Evolutionary conservation across 2,888 invertebrate genomes (phyloP), one percentile per base, ranked within the genome.

Genomic region (Dioctria linearis): DNA sequence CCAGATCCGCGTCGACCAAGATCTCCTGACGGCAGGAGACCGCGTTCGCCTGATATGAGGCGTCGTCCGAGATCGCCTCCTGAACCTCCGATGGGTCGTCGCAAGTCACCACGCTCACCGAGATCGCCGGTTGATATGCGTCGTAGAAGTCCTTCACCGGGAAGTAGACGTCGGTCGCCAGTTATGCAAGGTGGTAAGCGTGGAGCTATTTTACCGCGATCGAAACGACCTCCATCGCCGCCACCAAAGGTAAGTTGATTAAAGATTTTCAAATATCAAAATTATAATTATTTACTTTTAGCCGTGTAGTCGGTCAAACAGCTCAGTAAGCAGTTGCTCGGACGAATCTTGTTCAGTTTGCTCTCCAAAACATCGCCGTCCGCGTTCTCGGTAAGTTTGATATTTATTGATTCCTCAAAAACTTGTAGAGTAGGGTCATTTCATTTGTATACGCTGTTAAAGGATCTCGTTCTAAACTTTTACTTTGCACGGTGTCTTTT

Each of bases 331-430:
- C 90, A 95, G 94, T 84, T 95, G 95, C 86, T 95, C 95, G 0
- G 95, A 95, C 85, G 94, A 95, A 85, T 95, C 95, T 0, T 95
- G 95, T 86, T 95, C 95, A 0, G 94, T 95, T 1, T 95, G 95
- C 86, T 95, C 95, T 0, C 94, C 94, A 5, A 92, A 87, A 90
- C 87, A 87, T 85, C 86, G 86, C 81, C 83, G 84, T 80, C 88
- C 85, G 81, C 87, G 88, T 85, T 89, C 89, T 83, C 87, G 88
- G 88, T 89, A 84, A 86, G 85, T 81, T 57, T 71, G 46, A 42
- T 40, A 5, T 39, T 54, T 51, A n/a, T 49, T 6, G 4, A 49
- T 13, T 61, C 3, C 51, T 0, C 43, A 3, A 42, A 13, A 54
- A 54, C 39, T 25, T 51, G 25, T 25, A 25, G 25, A 25, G 25